Evolutionary conservation across 1,140 invertebrate genomes (phyloP), one percentile per base, ranked within the genome.

Genomic region (Drosophila ohnishii): DNA sequence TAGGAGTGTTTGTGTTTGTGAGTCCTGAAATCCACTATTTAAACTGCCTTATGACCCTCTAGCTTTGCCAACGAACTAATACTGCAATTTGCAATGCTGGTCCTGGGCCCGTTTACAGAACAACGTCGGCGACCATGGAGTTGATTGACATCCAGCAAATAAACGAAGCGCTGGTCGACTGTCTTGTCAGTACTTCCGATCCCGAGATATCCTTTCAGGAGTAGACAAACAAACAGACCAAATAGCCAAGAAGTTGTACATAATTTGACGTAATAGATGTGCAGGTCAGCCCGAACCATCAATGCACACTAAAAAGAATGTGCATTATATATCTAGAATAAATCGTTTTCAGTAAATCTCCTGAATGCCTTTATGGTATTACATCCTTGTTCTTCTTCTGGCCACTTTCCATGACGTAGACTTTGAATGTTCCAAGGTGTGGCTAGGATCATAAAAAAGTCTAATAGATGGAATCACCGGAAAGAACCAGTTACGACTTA

Each of bases 391-490:
- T 37, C 22, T 30, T 8, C n/a, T 32, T 30, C 60, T 37, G 14
- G 28, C 30, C 47, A 69, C 65, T 65, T 78, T 60, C 42, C 74
- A 69, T 75, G 72, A 72, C 86, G 47, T 75, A 37, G 25, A 44
- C 48, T 39, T 50, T 66, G 73, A 48, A 80, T 40, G 50, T 71
- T 51, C 28, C 56, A 64, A 58, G 82, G 78, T 69, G 83, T 69
- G 80, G 47, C 50, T n/a, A 35, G 35, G 40, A 32, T 35, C 58
- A 75, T 86, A 86, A 85, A 81, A 37, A 74, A 65, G 47, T 58
- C 30, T 62, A 76, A 61, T 75, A 42, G 58, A 80, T 80, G 71
- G 70, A 74, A 79, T 79, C 70, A 69, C 77, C 77, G 14, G 6
- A 16, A 50, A 60, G 59, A 80, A 84, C 75, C 74, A 70, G 64